Percentiles rank a stretch among this genome's conserved stretches.
Evolutionary conservation across 2,113 vertebrate genomes (phyloP).

Genomic region (Tragelaphus buxtoni): DNA sequence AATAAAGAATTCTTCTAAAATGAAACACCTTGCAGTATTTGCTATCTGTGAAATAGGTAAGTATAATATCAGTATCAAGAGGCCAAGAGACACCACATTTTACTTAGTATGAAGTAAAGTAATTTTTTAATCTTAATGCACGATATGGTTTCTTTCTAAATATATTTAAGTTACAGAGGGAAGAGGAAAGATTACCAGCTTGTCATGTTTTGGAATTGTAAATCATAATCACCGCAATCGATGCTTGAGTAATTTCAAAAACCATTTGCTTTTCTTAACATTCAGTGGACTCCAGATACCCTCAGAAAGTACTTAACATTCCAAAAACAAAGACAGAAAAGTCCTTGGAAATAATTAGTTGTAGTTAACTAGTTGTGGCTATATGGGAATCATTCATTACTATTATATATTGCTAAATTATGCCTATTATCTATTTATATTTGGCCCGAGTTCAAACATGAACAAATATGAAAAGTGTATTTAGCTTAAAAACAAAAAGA

Average conservation of each 20-base stretch:
- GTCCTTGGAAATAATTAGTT: slow-evolving; percentile 18
- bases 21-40: neutral
- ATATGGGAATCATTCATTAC: slow-evolving; percentile 20
- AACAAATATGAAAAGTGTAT: slow-evolving; percentile 29
- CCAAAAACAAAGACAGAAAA: slow-evolving; percentile 2
- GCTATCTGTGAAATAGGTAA: neutral
- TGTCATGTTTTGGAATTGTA: neutral
- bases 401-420: neutral
- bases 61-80: neutral
- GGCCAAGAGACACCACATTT: neutral
- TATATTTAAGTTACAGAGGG: neutral
- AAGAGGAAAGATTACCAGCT: neutral
- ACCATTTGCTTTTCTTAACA: slow-evolving; percentile 30
- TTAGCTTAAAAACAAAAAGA: slow-evolving; percentile 32
- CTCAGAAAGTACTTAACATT: slow-evolving; percentile 41
- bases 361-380: slow-evolving; percentile 28
- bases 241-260: slow-evolving; percentile 35
- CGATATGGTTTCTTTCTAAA: neutral
- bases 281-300: neutral
- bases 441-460: neutral
- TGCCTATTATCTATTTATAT: neutral
- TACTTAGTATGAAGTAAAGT: neutral
- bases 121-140: neutral
- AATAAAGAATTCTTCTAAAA: slow-evolving; percentile 9
- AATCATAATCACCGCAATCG: neutral